Evolutionary conservation across 2,888 invertebrate species (phyloP).

Genomic region (Toxonevra muliebris): DNA sequence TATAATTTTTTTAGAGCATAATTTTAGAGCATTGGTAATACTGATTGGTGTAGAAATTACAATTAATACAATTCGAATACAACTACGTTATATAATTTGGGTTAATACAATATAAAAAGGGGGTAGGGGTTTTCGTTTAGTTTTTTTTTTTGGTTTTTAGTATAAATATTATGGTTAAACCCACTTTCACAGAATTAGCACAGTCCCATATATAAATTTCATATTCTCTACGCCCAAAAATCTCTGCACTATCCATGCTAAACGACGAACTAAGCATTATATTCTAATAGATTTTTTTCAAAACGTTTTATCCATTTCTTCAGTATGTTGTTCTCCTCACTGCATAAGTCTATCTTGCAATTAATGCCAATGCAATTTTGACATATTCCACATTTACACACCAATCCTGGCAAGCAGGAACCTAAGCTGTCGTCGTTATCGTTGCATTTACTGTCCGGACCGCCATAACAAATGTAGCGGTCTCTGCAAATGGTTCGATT

Average conservation of each 20-base stretch:
- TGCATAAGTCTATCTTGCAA: constrained; percentile 18
- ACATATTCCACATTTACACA: constrained; percentile 36
- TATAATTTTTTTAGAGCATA: constrained; percentile 12
- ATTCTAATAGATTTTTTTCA: not conserved
- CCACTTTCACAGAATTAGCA: not conserved
- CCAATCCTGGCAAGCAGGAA: constrained; percentile 20
- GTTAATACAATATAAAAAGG: too few species aligned
- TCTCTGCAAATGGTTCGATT: constrained; percentile 32
- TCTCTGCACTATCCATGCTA: too few species aligned
- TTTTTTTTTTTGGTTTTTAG: too few species aligned
- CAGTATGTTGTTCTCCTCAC: not conserved
- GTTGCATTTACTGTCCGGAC: constrained; percentile 33
- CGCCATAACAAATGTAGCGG: constrained; percentile 38
- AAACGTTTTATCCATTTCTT: not conserved
- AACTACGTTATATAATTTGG: too few species aligned
- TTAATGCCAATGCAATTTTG: constrained; percentile 36
- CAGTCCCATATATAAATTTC: not conserved
- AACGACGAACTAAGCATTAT: not conserved
- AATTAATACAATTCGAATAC: not conserved
- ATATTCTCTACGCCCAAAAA: not conserved
- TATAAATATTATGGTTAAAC: too few species aligned
- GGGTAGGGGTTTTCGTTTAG: too few species aligned
- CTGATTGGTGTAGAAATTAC: not conserved
- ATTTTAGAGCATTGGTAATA: too few species aligned
- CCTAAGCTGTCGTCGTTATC: constrained; percentile 25